Conservation (phyloP, 2,113 vertebrate genomes). For the Bos javanicus region DNA sequence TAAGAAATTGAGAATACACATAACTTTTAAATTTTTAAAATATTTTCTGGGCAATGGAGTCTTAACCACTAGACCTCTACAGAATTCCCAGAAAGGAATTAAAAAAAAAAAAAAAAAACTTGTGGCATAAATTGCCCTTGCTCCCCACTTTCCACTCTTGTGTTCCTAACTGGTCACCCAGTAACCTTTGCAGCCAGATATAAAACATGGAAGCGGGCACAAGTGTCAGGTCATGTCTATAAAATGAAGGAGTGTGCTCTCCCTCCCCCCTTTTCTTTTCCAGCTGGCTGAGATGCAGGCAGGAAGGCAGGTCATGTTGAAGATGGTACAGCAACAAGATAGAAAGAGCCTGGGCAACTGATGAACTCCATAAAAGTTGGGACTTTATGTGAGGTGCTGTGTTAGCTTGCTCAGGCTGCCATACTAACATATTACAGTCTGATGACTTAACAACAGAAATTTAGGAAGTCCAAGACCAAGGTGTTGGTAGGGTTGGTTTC, state of each 20-base stretch:
- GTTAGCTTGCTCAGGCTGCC: not conserved
- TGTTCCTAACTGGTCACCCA: not conserved
- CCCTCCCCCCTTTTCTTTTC: not conserved
- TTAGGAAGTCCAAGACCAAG: not conserved
- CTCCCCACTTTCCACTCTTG: not conserved
- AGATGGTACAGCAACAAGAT: rapidly evolving
- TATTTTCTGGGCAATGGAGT: not conserved
- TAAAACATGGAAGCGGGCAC: not conserved
- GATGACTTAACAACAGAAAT: not conserved
- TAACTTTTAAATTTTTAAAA: not conserved
- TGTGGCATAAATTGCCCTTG: not conserved
- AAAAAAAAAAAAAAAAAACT: not conserved
- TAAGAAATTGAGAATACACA: not conserved
- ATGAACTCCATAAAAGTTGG: not conserved
- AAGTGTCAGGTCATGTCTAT: not conserved
- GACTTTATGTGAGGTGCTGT: not conserved
- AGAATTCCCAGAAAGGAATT: not conserved
- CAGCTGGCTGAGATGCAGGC: not conserved
- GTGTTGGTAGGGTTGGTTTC: not conserved
- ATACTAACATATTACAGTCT: not conserved
- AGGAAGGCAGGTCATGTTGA: not conserved
- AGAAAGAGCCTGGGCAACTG: not conserved
- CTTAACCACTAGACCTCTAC: not conserved
- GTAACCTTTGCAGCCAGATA: not conserved
- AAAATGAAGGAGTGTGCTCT: not conserved